phyloP scores from a whole-genome alignment of 2,113 vertebrate genomes.

The Acinonyx jubatus region DNA sequence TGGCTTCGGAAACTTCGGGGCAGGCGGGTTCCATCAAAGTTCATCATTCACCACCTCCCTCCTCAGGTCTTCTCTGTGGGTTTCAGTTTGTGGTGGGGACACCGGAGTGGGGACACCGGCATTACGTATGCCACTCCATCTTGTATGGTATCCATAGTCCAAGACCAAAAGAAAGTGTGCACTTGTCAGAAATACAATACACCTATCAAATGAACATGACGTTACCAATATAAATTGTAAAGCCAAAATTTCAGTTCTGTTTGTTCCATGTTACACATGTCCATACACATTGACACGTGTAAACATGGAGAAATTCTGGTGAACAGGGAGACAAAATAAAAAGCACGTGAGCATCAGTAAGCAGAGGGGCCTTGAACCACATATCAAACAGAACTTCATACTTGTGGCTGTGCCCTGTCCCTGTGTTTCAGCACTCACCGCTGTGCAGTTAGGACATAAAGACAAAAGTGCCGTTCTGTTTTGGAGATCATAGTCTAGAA shows the following conservation, averaged over 20 bases:
- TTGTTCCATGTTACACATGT: neutral
- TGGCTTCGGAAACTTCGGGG: constrained; percentile 68
- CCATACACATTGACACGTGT: neutral
- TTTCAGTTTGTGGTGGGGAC: neutral
- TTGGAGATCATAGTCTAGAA: neutral
- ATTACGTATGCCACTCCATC: neutral
- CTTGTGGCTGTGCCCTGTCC: too few relatives aligned
- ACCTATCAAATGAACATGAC: neutral
- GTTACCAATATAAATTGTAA: neutral
- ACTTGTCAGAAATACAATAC: neutral
- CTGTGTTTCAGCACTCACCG: neutral
- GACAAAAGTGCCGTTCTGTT: neutral
- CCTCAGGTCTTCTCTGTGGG: neutral
- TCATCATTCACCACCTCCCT: neutral
- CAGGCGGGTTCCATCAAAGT: constrained; percentile 47
- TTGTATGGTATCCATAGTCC: neutral
- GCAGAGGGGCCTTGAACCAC: neutral
- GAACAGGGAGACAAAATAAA: neutral
- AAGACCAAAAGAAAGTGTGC: neutral
- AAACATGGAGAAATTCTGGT: neutral
- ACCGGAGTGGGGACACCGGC: neutral
- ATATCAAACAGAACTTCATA: neutral
- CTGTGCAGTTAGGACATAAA: neutral
- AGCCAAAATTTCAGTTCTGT: neutral
- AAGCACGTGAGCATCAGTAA: neutral